Conservation (phyloP, 1,140 invertebrate species). For the Macrostomum lignano region DNA sequence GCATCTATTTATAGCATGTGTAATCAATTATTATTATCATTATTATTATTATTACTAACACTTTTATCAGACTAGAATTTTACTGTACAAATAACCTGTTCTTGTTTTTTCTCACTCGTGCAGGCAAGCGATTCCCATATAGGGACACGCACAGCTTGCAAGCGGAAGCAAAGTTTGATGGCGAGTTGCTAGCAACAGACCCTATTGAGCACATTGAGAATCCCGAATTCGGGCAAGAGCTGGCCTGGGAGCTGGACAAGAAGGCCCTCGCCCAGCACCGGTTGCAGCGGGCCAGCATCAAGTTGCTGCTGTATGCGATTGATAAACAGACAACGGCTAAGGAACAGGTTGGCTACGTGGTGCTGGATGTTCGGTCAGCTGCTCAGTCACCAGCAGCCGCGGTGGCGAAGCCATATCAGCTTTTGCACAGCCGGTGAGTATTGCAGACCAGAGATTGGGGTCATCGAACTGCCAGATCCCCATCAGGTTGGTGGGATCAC, state of each 20-base stretch:
- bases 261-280: conserved; percentile 28
- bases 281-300: conserved; percentile 21
- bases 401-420: conserved; percentile 7
- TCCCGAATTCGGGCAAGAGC: conserved; percentile 29
- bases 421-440: too few species aligned
- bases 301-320: conserved; percentile 27
- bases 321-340: conserved; percentile 16
- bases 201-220: conserved; percentile 23
- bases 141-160: background rate
- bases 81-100: too few species aligned
- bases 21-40: too few species aligned
- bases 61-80: too few species aligned
- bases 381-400: background rate
- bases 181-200: conserved; percentile 27
- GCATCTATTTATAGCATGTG: too few species aligned
- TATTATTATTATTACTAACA: too few species aligned
- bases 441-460: too few species aligned
- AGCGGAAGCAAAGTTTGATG: conserved; percentile 4
- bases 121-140: conserved; percentile 1
- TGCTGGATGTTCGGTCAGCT: conserved; percentile 28
- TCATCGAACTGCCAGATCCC: too few species aligned
- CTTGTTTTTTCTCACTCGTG: background rate
- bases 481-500: too few species aligned
- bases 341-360: conserved; percentile 29
- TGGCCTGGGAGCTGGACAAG: conserved; percentile 31